phyloP scores from a whole-genome alignment of 2,797 vertebrate species.

The Intellagama lesueurii region DNA sequence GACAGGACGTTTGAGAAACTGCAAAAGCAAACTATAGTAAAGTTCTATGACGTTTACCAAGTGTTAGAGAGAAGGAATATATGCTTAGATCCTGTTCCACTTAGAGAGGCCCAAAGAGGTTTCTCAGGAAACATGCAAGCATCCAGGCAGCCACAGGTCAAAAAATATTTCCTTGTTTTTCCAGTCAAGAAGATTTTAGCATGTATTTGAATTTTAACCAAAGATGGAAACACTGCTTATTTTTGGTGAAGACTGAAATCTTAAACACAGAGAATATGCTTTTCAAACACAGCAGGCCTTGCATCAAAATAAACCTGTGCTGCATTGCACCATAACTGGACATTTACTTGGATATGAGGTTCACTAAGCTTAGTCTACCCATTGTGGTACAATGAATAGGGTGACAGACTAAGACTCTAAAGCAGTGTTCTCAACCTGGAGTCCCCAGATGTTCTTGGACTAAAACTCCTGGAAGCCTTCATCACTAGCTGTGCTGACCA shows the following conservation, averaged over 20 bases:
- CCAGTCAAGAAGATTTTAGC: neutral
- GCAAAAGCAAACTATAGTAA: slow-evolving; percentile 14
- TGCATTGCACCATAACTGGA: neutral
- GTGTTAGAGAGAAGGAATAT: neutral
- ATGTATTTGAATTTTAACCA: neutral
- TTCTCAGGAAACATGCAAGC: neutral
- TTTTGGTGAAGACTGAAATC: neutral
- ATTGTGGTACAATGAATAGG: too few species aligned
- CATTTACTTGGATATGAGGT: too few species aligned
- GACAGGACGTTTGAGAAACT: slow-evolving; percentile 23
- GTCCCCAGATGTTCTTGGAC: too few species aligned
- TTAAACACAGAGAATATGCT: too few species aligned
- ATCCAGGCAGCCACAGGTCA: neutral
- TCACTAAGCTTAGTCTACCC: too few species aligned
- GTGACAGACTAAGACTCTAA: too few species aligned
- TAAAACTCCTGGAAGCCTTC: too few species aligned
- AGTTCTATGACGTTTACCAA: slow-evolving; percentile 9
- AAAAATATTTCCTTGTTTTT: neutral
- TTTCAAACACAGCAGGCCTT: neutral
- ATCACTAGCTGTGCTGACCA: too few species aligned
- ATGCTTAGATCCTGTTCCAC: neutral
- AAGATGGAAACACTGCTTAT: neutral
- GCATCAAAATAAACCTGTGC: neutral
- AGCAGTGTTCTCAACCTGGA: too few species aligned
- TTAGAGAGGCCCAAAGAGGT: neutral